Base-by-base conservation (phyloP, 2,888 invertebrate species). In the Endotricha flammealis region DNA sequence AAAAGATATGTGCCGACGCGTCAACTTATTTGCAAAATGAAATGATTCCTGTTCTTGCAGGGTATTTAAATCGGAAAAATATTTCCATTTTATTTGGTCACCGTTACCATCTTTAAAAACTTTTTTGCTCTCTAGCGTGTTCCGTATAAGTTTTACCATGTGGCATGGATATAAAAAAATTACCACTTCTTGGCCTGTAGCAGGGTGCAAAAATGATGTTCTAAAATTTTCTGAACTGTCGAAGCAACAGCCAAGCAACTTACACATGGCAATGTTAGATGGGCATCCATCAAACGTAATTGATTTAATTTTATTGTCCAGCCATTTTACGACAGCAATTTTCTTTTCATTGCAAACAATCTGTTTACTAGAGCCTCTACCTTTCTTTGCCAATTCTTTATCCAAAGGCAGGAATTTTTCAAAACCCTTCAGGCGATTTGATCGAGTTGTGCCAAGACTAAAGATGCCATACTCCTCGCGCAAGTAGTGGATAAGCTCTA, bases 401-500 rank as follows among this genome's bases (percentile, higher is more conserved):
- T 40, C 40, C 13, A 16, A 25, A 7, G 32, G 28, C 8, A 36
- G 25, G 10, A 33, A 33, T 25, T 29, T 12, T 36, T 29, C 23
- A 16, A 29, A 36, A 27, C 40, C 40, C 25, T 33, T 35, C 22
- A 39, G 20, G 17, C 39, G 25, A 31, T 39, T 39, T 28, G 16
- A 10, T 22, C 39, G 31, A 11, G 35, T 39, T 12, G 39, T 39
- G 5, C 29, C 34, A 20, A 27, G 7, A n/a, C 23, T 29, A 12
- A 38, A 38, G 9, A 32, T 38, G 24, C 37, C 39, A 12, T 25
- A 25, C 9, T 36, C 25, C 29, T 40, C n/a, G 10, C 37, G 16
- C 5, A 41, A 12, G 7, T 27, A n/a, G 7, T 34, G 30, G 9
- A 41, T 9, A 11, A 39, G 23, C 24, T 42, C 44, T 7, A 37